Conservation (phyloP, 30 jellyfish, hydroid and myxozoan genomes). For the Aurelia aurita complex sp. Pacific region DNA sequence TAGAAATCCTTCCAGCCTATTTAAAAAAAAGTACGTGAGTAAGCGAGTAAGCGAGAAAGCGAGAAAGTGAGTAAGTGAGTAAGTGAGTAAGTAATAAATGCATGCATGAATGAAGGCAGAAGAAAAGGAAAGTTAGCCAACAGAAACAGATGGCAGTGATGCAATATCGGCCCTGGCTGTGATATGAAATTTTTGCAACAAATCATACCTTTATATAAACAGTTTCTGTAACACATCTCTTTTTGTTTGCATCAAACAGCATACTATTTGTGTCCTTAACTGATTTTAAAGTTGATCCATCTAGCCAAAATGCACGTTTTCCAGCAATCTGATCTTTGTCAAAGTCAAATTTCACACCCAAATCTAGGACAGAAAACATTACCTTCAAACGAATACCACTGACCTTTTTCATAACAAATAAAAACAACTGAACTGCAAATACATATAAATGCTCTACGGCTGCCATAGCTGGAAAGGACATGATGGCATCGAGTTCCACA, state of each 20-base stretch:
- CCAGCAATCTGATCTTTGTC: conserved; percentile 62
- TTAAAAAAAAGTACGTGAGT: too few species aligned
- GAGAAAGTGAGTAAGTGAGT: too few species aligned
- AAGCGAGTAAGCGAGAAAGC: too few species aligned
- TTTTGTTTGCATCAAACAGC: neutral
- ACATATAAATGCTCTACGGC: too few species aligned
- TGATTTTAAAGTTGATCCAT: neutral
- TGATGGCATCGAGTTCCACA: too few species aligned
- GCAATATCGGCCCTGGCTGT: neutral
- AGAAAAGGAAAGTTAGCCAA: neutral
- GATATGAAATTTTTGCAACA: neutral
- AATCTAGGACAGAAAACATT: neutral
- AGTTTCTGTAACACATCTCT: conserved; percentile 2
- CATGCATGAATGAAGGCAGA: neutral
- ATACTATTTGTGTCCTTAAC: neutral
- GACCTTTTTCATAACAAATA: too few species aligned
- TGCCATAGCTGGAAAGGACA: too few species aligned
- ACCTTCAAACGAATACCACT: too few species aligned
- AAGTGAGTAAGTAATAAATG: neutral
- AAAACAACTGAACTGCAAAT: too few species aligned
- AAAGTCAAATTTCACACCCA: conserved; percentile 25
- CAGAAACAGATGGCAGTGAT: neutral
- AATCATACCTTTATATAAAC: conserved; percentile 19
- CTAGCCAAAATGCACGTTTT: conserved; percentile 35
- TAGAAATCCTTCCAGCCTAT: too few species aligned